Evolutionary conservation across 2,888 invertebrate genomes (phyloP).

Genomic region (Lochmaea capreae): DNA sequence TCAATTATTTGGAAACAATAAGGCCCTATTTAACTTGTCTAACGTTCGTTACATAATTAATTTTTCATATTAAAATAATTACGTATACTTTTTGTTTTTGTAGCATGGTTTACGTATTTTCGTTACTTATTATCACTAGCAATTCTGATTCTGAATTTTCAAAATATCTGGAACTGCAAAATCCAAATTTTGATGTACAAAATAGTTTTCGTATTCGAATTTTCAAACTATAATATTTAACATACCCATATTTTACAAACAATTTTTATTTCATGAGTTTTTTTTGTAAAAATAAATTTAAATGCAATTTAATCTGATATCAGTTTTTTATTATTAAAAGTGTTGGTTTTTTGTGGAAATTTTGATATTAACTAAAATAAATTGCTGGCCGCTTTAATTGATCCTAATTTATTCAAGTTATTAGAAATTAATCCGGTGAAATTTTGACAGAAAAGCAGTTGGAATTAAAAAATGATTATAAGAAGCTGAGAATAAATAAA

Average conservation of each 20-base stretch:
- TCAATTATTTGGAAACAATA: conserved; percentile 35
- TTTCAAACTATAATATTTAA: conserved; percentile 22
- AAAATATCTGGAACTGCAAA: conserved; percentile 51
- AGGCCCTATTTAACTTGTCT: conserved; percentile 56
- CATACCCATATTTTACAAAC: conserved; percentile 27
- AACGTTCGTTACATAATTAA: conserved; percentile 53
- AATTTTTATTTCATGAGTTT: conserved; percentile 12
- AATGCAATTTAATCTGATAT: too few species aligned
- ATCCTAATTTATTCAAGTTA: too few species aligned
- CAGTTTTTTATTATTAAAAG: too few species aligned
- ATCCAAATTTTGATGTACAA: conserved; percentile 56
- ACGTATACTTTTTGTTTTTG: conserved; percentile 63
- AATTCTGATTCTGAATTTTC: conserved; percentile 47
- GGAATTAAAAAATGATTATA: too few species aligned
- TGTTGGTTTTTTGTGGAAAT: too few species aligned
- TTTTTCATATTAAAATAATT: conserved; percentile 59
- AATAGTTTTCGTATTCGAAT: conserved; percentile 53
- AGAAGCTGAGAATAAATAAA: too few species aligned
- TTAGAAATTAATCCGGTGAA: too few species aligned
- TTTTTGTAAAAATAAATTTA: neutral
- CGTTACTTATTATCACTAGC: conserved; percentile 61
- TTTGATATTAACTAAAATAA: too few species aligned
- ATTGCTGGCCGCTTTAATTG: too few species aligned
- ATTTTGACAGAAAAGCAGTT: too few species aligned
- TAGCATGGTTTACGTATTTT: conserved; percentile 64